These are phyloP conservation scores for Trachurus trachurus DNA, from an alignment of 2,797 vertebrate species.

Conservation along the genomic window DNA sequence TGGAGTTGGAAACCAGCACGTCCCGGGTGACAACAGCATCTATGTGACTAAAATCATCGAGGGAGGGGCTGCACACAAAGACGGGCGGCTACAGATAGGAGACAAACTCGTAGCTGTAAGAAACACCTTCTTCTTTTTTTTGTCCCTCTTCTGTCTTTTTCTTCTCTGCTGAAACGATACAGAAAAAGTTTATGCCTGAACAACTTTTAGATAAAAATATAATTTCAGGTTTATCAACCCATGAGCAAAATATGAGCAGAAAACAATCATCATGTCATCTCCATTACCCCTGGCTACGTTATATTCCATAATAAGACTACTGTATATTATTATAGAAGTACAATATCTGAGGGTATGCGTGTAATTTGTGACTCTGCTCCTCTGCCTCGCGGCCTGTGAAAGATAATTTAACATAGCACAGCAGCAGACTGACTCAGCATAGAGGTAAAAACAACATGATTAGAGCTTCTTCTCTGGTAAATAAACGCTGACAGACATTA, in stretches of 20 bases:
- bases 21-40: conserved; percentile 98
- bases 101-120: conserved; percentile 98
- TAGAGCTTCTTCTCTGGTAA: not conserved
- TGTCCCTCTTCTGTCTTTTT: not conserved
- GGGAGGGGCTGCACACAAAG: conserved; percentile 97
- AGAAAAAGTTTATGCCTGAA: not conserved
- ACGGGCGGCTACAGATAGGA: conserved; percentile 96
- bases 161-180: not conserved
- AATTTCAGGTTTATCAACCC: not conserved
- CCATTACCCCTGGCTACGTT: not conserved
- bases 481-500: not conserved
- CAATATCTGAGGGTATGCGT: not conserved
- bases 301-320: not conserved
- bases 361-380: not conserved
- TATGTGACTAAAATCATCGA: conserved; percentile 99
- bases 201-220: not conserved
- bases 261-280: not conserved
- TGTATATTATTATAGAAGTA: not conserved
- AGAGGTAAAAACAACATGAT: not conserved
- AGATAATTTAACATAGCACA: not conserved
- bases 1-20: conserved; percentile 97
- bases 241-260: not conserved
- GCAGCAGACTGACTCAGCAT: not conserved
- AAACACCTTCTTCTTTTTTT: conserved; percentile 8
- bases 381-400: not conserved